Evolutionary conservation across 2,888 invertebrate genomes (phyloP), one percentile per base, ranked within the genome.

Genomic region (Oligia latruncula): DNA sequence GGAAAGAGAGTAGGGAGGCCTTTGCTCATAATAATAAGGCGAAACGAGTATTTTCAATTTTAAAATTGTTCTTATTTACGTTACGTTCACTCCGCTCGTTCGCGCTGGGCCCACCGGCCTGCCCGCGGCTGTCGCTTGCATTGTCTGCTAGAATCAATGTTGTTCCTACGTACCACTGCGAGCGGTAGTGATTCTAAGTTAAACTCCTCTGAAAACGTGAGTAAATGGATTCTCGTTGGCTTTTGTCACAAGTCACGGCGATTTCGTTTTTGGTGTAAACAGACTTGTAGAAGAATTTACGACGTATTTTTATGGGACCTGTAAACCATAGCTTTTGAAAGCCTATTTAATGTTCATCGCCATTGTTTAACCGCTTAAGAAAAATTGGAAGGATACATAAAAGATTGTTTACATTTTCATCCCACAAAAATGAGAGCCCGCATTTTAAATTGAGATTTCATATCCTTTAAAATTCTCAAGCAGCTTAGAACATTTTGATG

Each of bases 401-500:
- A 83, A 71, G 5, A 65, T 65, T 74, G 66, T 74, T 58, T 67
- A 74, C n/a, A 58, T 74, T 77, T 77, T 68, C 62, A 64, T 71
- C 67, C 17, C 72, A 78, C 78, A 72, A 78, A 79, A 74, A 60
- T 35, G 55, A 55, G 40, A 71, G 71, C 82, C 35, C 40, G 13
- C 46, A 43, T 72, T 40, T 67, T 67, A 11, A 71, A 72, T 62
- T 40, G 55, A 60, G 52, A 77, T 66, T 65, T 78, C 73, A 82
- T 83, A 87, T 82, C 78, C 85, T 74, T 74, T 46, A 66, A 46
- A 71, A 60, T n/a, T 77, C 49, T 74, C 84, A 79, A 79, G 66
- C 66, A 76, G 76, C 79, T 89, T 82, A 86, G 84, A 83, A 85
- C 66, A 78, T 88, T 88, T 88, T 87, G 77, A 81, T 81, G 76